Evolutionary conservation across 2,113 vertebrate genomes (phyloP), one percentile per base, ranked within the genome.

Genomic region (Microtus pennsylvanicus): DNA sequence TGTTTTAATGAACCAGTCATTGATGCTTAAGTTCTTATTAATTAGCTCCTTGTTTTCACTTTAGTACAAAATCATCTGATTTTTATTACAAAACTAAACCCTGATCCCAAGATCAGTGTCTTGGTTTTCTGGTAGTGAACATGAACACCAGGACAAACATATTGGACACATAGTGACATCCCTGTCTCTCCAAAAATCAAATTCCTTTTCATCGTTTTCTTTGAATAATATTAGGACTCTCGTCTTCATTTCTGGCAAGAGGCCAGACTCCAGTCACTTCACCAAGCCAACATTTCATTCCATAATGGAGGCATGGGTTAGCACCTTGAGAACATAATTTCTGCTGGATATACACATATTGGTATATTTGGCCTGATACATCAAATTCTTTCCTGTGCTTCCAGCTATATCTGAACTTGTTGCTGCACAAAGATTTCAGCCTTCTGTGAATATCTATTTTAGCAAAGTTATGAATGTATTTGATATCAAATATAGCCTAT

Each of bases 111-210:
- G 50, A 55, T 35, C 17, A 2, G 8, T 10, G 4, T 80, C 35
- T 55, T 55, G 33, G 9, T 55, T 80, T 55, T 80, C 50, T 80
- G 50, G 50, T 55, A 80, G 17, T 22, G 77, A 80, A 47, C 50
- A 55, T 1, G 6, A 24, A 35, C 24, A 76, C 30, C 17, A 55
- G 30, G 30, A n/a, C 4, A 80, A 22, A 80, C 4, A 10, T 80
- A 21, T n/a, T 55, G 77, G 50, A 80, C 17, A 11, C 17, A n/a
- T 5, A 55, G 50, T 58, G 55, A 58, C 7, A 47, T 55, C 70
- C 3, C 72, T 83, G 22, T 22, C 70, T 90, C 72, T 74, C 35
- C 76, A 61, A 63, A 55, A 77, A 63, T 95, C 90, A 94, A 95
- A 78, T 89, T 76, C 7, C 13, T 33, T 2, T 33, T 78, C 63